Conservation (phyloP, 2,797 vertebrate species). For the Danio albolineatus region DNA sequence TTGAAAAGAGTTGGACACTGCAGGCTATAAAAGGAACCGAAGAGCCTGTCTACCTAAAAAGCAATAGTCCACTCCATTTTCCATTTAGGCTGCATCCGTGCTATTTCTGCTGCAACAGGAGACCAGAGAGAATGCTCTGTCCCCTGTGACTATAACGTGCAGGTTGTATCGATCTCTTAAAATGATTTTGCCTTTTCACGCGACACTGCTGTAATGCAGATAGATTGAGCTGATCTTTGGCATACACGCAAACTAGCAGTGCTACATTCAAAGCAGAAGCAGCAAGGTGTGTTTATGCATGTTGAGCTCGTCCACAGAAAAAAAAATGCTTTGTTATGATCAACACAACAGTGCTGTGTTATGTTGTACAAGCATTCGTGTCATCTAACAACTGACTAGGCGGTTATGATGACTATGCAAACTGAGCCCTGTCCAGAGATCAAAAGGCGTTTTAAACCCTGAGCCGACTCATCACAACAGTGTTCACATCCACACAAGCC, state of each 20-base stretch:
- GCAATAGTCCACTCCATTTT: constrained; percentile 32
- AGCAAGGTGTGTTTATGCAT: background rate
- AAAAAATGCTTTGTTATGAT: background rate
- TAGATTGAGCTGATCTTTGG: constrained; percentile 43
- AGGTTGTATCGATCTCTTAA: constrained; percentile 53
- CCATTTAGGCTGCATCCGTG: constrained; percentile 39
- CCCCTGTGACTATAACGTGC: background rate
- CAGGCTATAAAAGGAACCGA: constrained; percentile 22
- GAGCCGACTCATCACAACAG: constrained; percentile 33
- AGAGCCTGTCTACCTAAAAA: constrained; percentile 15
- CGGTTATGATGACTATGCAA: constrained; percentile 39
- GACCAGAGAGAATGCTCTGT: constrained; percentile 29
- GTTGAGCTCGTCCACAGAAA: constrained; percentile 11
- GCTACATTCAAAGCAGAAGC: constrained; percentile 1
- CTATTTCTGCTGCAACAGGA: constrained; percentile 53
- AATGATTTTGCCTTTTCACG: constrained; percentile 57
- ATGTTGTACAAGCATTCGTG: constrained; percentile 18
- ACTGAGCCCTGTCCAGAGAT: constrained; percentile 32
- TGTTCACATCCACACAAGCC: constrained; percentile 12
- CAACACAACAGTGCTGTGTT: background rate
- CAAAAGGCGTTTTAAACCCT: constrained; percentile 30
- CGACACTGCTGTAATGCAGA: constrained; percentile 53
- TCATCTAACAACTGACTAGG: constrained; percentile 18
- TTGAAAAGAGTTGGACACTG: constrained; percentile 4
- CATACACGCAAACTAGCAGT: background rate